phyloP scores from a whole-genome alignment of 2,797 vertebrate genomes.

The Enteromius paludinosus region DNA sequence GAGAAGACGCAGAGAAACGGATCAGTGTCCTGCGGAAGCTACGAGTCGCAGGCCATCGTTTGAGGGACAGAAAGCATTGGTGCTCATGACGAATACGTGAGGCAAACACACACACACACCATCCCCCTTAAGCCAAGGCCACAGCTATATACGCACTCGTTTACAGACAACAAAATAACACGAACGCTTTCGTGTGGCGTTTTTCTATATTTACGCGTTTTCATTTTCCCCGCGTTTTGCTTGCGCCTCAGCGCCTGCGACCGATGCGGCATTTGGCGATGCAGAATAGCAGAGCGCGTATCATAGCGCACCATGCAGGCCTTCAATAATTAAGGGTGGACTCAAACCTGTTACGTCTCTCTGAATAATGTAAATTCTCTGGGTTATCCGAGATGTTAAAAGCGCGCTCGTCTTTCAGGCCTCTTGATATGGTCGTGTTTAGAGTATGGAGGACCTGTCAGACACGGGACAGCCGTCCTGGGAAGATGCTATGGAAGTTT shows the following conservation, averaged over 20 bases:
- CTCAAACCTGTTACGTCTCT: slow-evolving; percentile 55
- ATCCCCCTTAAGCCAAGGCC: slow-evolving; percentile 28
- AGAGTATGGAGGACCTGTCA: slow-evolving; percentile 2
- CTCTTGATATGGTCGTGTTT: slow-evolving; percentile 12
- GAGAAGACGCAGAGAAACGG: not conserved
- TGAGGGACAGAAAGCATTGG: slow-evolving; percentile 34
- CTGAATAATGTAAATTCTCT: slow-evolving; percentile 35
- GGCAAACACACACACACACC: slow-evolving; percentile 26
- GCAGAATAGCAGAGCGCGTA: slow-evolving; percentile 14
- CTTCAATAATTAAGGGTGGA: slow-evolving; percentile 44
- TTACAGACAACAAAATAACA: slow-evolving; percentile 1
- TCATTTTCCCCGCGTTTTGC: slow-evolving; percentile 1
- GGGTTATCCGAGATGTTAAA: slow-evolving; percentile 20
- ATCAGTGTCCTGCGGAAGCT: not conserved
- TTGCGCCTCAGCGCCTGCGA: slow-evolving; percentile 9
- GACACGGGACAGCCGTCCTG: slow-evolving; percentile 28
- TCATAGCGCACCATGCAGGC: slow-evolving; percentile 34
- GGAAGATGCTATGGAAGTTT: slow-evolving; percentile 32
- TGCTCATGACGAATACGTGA: slow-evolving; percentile 46
- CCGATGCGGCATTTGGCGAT: slow-evolving; percentile 42
- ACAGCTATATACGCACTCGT: slow-evolving; percentile 17
- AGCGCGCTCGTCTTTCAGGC: not conserved
- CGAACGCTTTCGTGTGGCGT: not conserved
- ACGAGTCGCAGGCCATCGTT: slow-evolving; percentile 20
- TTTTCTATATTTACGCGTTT: slow-evolving; percentile 25